phyloP scores from a whole-genome alignment of 2,113 vertebrate genomes.

The Saccopteryx bilineata region DNA sequence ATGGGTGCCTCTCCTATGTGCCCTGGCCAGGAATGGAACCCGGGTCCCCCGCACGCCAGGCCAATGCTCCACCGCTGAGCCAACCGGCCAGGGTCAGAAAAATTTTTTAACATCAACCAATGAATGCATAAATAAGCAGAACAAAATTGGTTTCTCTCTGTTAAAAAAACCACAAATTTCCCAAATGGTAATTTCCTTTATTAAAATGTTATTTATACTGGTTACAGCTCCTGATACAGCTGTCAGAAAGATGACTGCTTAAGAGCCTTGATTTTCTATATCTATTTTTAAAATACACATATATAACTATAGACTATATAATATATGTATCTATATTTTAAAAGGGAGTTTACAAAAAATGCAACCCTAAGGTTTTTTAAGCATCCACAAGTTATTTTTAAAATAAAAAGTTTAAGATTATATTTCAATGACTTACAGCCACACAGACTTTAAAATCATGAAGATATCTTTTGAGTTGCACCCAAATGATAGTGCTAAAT shows the following conservation, averaged over 20 bases:
- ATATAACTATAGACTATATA: neutral
- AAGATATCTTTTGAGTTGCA: neutral
- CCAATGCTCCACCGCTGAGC: too few relatives aligned
- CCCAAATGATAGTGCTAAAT: neutral
- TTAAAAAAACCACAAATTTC: neutral
- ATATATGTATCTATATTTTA: neutral
- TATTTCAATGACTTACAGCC: constrained; percentile 5
- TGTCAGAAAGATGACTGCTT: neutral
- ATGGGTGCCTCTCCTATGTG: too few relatives aligned
- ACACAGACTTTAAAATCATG: constrained; percentile 15
- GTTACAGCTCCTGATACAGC: neutral
- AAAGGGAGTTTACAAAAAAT: constrained; percentile 8
- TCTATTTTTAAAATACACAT: too few relatives aligned
- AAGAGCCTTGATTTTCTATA: neutral
- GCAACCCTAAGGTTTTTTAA: neutral
- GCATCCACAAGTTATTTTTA: constrained; percentile 17
- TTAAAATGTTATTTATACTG: neutral
- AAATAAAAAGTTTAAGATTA: constrained; percentile 38
- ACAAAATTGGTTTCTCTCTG: neutral
- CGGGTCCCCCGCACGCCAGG: too few relatives aligned
- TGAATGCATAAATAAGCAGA: too few relatives aligned
- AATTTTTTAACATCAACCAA: too few relatives aligned
- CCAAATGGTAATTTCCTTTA: neutral
- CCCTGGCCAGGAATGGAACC: too few relatives aligned
- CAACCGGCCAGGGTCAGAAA: too few relatives aligned